phyloP scores from a whole-genome alignment of 35 echinoderm and acorn worm genomes.

The Apostichopus parvimensis region DNA sequence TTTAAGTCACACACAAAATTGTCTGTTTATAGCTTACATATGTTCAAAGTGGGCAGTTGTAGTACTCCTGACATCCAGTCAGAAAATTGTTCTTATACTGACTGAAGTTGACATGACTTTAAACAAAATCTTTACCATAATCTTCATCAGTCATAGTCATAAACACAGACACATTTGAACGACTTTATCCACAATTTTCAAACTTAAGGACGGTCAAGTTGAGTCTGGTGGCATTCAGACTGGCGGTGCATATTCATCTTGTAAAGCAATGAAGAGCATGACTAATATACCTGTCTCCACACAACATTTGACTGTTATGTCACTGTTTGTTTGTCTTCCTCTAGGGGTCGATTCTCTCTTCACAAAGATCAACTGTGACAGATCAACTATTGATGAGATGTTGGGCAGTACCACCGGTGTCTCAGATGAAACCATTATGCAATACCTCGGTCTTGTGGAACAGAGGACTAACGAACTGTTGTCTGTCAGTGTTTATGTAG shows the following conservation, averaged over 20 bases:
- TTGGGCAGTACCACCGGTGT: constrained; percentile 90
- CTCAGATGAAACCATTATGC: constrained; percentile 95
- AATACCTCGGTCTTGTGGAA: constrained; percentile 92
- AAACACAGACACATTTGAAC: neutral
- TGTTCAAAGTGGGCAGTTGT: too few species aligned
- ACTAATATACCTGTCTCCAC: too few species aligned
- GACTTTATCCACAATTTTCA: neutral
- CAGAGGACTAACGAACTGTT: constrained; percentile 97
- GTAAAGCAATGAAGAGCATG: too few species aligned
- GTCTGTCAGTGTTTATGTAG: constrained; percentile 87
- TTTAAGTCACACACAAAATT: too few species aligned
- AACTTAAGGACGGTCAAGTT: neutral
- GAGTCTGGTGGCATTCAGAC: too few species aligned
- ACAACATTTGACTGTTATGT: neutral
- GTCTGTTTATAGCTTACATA: too few species aligned
- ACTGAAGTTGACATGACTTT: too few species aligned
- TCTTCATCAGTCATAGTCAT: neutral
- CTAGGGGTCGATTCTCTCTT: constrained; percentile 94
- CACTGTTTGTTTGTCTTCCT: neutral
- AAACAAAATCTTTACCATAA: too few species aligned
- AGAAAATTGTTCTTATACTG: too few species aligned
- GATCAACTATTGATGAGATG: constrained; percentile 93
- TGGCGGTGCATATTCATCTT: too few species aligned
- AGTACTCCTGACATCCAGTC: too few species aligned
- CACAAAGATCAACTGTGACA: constrained; percentile 96